Base-by-base conservation (phyloP, 2,888 invertebrate species). In the Miltochrista miniata region DNA sequence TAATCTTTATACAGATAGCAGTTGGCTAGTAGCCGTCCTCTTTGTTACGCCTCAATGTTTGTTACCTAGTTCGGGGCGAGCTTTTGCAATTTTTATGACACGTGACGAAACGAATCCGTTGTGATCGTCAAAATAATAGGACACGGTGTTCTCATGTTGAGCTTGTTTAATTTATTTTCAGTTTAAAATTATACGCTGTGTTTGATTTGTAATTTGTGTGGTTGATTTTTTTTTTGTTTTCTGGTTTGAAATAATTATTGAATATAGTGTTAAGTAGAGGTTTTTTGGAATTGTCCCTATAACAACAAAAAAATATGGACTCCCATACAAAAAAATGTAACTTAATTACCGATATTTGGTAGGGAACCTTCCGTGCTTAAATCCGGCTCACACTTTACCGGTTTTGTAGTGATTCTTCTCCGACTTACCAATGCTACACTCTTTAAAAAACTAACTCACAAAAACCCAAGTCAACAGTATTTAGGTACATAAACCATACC, bases 1-100 rank as follows among this genome's bases (percentile, higher is more conserved):
- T 83, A 85, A 83, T 87, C 82, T 83, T 74, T 75, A 79, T 73
- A 76, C 62, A 63, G 61, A 68, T 56, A 66, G 74, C 79, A 78
- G 74, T 75, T 74, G 75, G 59, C 36, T 43, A 45, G 51, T 43
- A 45, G 36, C 35, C 54, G 45, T 43, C 41, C 57, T 65, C 59
- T 72, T 76, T 76, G 81, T 81, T 76, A 74, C 74, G 78, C 67
- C 72, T 56, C 70, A 57, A 45, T 73, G 74, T 79, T 64, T 73
- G 76, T 75, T 81, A 70, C 62, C 64, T 72, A 76, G 76, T 72
- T 76, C 61, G 61, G 34, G 53, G 47, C 31, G 45, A 41, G 30
- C 45, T 56, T 44, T 37, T 54, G 43, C 45, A 43, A 30, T 68
- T 60, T 69, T 70, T 68, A 67, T 68, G 56, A 59, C 33, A 56